Evolutionary conservation across 2,797 vertebrate species (phyloP), one percentile per base, ranked within the genome.

Genomic region (Ctenopoma kingsleyae): DNA sequence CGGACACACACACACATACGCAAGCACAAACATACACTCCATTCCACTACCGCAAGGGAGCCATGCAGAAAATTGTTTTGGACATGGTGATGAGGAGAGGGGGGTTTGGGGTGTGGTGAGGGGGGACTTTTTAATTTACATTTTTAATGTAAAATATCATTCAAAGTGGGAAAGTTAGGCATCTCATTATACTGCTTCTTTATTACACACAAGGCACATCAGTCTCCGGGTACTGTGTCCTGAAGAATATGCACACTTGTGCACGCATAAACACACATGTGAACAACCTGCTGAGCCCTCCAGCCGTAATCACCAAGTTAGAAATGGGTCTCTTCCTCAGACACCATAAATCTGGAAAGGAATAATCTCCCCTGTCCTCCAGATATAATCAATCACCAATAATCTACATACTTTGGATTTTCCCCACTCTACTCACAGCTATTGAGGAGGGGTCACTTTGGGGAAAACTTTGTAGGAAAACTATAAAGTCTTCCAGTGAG

Each of bases 1-100:
- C 17, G 38, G 71, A 85, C 74, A 74, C 65, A 69, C 63, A 36
- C 74, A 71, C 66, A 61, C 57, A 47, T 30, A 35, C 57, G 66
- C 67, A 48, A 19, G 50, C 69, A 81, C 68, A 52, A 59, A 78
- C 76, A 78, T 70, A 68, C 64, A 75, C 78, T 76, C 50, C 48
- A 55, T 73, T 80, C 67, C 64, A 81, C 84, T 67, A 83, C 76
- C 43, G 70, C 84, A 85, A 91, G 88, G 82, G 91, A 93, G 88
- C 90, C 94, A 92, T 94, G 93, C 93, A 94, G 92, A 94, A 94
- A 94, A 95, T 94, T 92, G 92, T 94, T 94, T 94, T 93, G 93
- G 92, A 92, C 90, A 92, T 84, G 73, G 80, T 89, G 89, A 93
- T 91, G 91, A 88, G 84, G 81, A 84, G 74, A 82, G 67, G 76